Evolutionary conservation across 2,888 invertebrate genomes (phyloP).

Genomic region (Nycteola revayana): DNA sequence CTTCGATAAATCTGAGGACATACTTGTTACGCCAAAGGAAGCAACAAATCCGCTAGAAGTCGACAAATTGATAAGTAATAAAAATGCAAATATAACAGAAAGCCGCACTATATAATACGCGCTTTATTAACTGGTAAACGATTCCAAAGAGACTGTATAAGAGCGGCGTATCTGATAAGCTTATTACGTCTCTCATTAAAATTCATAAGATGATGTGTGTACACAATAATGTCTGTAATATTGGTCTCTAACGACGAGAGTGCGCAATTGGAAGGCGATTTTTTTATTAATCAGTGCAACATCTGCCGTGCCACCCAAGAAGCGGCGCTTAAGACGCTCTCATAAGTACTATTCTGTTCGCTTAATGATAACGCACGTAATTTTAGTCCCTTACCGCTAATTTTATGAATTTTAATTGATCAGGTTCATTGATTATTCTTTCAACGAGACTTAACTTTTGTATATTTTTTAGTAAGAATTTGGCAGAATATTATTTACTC

Average conservation of each 20-base stretch:
- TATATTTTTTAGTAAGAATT: too few species aligned
- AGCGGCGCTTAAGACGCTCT: slow-evolving; percentile 9
- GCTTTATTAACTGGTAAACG: background rate
- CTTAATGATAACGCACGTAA: slow-evolving; percentile 29
- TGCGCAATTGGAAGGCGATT: slow-evolving; percentile 57
- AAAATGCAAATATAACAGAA: too few species aligned
- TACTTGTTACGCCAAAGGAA: too few species aligned
- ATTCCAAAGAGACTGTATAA: background rate
- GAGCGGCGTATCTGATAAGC: background rate
- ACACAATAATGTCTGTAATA: slow-evolving; percentile 45
- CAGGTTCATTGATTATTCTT: slow-evolving; percentile 34
- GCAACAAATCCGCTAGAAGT: too few species aligned
- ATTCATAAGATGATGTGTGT: slow-evolving; percentile 55
- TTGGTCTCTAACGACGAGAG: slow-evolving; percentile 50
- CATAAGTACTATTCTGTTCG: slow-evolving; percentile 16
- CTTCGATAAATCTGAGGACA: too few species aligned
- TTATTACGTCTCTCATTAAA: slow-evolving; percentile 38
- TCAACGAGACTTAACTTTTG: slow-evolving; percentile 24
- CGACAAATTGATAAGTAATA: too few species aligned
- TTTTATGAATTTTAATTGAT: slow-evolving; percentile 42
- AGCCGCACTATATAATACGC: too few species aligned
- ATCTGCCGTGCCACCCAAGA: slow-evolving; percentile 65
- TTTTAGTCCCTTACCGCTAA: slow-evolving; percentile 41
- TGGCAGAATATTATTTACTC: too few species aligned
- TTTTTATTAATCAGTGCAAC: slow-evolving; percentile 51